Evolutionary conservation across 2,888 invertebrate genomes (phyloP), one percentile per base, ranked within the genome.

Genomic region (Caenorhabditis parvicauda): DNA sequence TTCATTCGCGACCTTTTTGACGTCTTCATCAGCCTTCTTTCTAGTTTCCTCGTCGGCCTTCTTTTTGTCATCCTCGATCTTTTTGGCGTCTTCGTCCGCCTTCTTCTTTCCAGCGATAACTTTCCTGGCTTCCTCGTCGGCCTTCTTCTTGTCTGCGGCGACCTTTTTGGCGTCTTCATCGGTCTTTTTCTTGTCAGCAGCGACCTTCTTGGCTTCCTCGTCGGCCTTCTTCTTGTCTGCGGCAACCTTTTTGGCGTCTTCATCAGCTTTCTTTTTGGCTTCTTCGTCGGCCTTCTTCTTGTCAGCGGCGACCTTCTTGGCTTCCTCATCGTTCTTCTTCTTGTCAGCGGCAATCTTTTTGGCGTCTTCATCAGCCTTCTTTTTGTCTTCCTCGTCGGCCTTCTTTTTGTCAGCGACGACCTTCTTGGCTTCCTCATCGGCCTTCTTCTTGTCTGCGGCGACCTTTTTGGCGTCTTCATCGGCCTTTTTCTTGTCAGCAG

Each of bases 261-360:
- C 44, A 14, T 45, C 45, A n/a, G 46, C 43, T 14, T 41, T 32
- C 50, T 50, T 41, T 43, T 58, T 53, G 7, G 39, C 38, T 17
- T 47, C 37, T 24, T 32, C 59, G 5, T 53, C 53, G 22, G 53
- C 25, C 9, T 45, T 53, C 37, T 38, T 22, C 51, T 59, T 54
- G 4, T 37, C 58, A 0, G 53, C 62, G 7, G 48, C 54, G 1
- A 27, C 41, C 48, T 63, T 59, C 52, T 48, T 46, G 28, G 48
- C n/a, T n/a, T n/a, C n/a, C n/a, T n/a, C n/a, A n/a, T n/a, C n/a
- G n/a, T n/a, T n/a, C n/a, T n/a, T n/a, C n/a, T n/a, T 25, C 27
- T 58, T 51, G 7, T 48, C 54, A n/a, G 47, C 55, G 5, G 48
- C 39, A 3, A 44, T 49, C 28, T 37, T 44, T 49, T 43, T 52